phyloP scores from a whole-genome alignment of 2,888 invertebrate species.

The Cybosia mesomella region DNA sequence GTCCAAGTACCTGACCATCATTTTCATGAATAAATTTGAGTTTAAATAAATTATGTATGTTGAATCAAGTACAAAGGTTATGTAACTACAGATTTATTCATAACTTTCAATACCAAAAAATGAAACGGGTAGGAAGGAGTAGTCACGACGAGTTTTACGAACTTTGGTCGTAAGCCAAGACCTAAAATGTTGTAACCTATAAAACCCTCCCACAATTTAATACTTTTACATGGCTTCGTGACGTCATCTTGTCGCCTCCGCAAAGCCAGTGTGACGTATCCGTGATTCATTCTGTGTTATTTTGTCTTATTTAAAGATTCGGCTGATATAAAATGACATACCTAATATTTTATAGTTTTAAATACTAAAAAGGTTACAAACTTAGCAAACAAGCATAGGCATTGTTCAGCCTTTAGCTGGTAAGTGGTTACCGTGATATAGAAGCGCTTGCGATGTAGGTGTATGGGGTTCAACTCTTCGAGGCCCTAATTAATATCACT shows the following conservation, averaged over 20 bases:
- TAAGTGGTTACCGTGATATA: too few species aligned
- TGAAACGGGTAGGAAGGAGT: constrained; percentile 27
- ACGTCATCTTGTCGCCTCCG: constrained; percentile 33
- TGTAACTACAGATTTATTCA: constrained; percentile 28
- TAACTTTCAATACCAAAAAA: constrained; percentile 39
- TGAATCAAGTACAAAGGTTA: background rate
- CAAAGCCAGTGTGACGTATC: constrained; percentile 24
- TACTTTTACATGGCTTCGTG: constrained; percentile 38
- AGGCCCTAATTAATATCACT: too few species aligned
- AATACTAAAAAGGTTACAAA: too few species aligned
- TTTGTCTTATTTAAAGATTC: background rate
- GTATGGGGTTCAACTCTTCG: too few species aligned
- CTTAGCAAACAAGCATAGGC: too few species aligned
- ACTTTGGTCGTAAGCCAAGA: constrained; percentile 46
- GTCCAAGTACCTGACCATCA: background rate
- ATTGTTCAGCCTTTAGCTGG: too few species aligned
- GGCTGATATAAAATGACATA: too few species aligned
- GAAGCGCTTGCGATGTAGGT: too few species aligned
- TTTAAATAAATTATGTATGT: background rate
- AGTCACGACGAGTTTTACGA: constrained; percentile 33
- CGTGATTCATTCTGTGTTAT: constrained; percentile 28
- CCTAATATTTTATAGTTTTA: too few species aligned
- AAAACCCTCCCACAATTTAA: constrained; percentile 34
- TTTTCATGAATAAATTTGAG: background rate
- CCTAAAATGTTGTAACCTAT: constrained; percentile 45